Evolutionary conservation across 2,797 vertebrate species (phyloP), one percentile per base, ranked within the genome.

Genomic region (Vespertilio murinus): DNA sequence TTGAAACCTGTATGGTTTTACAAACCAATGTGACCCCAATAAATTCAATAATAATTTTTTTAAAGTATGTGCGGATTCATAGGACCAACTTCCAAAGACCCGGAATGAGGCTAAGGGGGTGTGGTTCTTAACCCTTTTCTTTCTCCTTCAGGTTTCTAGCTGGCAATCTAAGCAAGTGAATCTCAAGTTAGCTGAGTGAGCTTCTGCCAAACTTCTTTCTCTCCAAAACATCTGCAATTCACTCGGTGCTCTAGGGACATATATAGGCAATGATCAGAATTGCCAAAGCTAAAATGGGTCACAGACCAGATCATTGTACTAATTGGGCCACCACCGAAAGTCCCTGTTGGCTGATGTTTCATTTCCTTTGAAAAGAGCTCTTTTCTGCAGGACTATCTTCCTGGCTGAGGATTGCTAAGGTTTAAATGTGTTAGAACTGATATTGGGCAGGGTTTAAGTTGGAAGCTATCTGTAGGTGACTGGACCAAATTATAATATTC

Each of bases 351-450:
- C 79, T 64, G 61, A 38, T 71, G 75, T 71, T 65, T 88, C 67
- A 73, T 94, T 87, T 93, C 52, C 67, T 84, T 90, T 83, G 77
- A 59, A 86, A 77, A 85, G 38, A 65, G 2, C 47, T 84, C 45
- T 17, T 78, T n/a, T 9, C 6, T 20, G 0, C 0, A 30, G n/a
- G 23, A 23, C 59, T 20, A 3, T 90, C 84, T 90, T 80, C 67
- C 17, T 80, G 42, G 54, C 54, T 89, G 25, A n/a, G 9, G 30
- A n/a, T 33, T 56, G n/a, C 42, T 49, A 28, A 18, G 10, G 11
- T 67, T 82, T 65, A 81, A 86, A 52, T 5, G 42, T 67, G n/a
- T 56, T 56, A 75, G 16, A 8, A 5, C 71, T 71, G 67, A 49
- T 35, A 4, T 1, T 30, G 22, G 56, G 33, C 33, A 90, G 28